phyloP scores from a whole-genome alignment of 2,888 invertebrate genomes.

The Pyrgus malvae region DNA sequence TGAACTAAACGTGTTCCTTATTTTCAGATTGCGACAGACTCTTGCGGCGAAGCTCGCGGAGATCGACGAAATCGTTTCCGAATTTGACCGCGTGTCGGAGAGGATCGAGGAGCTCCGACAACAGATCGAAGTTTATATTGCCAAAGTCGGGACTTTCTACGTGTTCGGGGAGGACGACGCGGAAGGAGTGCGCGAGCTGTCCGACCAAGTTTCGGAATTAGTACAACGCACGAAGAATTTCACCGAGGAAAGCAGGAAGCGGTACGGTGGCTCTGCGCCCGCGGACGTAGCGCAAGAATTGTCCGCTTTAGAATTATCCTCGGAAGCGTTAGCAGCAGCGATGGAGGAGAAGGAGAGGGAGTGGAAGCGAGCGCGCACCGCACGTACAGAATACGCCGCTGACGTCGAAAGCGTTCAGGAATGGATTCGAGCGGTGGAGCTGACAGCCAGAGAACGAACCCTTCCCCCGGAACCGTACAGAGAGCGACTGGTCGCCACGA shows the following conservation, averaged over 20 bases:
- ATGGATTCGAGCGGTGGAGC: conserved; percentile 92
- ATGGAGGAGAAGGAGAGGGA: conserved; percentile 95
- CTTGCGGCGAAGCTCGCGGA: conserved; percentile 89
- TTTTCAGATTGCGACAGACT: conserved; percentile 89
- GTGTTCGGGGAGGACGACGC: conserved; percentile 89
- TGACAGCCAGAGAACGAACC: conserved; percentile 90
- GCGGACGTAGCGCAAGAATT: conserved; percentile 91
- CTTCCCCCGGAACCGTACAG: conserved; percentile 89
- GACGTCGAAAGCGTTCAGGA: conserved; percentile 91
- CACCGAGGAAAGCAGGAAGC: conserved; percentile 81
- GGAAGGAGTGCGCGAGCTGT: conserved; percentile 81
- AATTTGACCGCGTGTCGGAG: conserved; percentile 88
- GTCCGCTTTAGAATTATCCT: conserved; percentile 90
- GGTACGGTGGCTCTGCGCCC: conserved; percentile 85
- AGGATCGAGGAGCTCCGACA: conserved; percentile 86
- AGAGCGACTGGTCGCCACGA: conserved; percentile 88
- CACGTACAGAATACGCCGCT: conserved; percentile 89
- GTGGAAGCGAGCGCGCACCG: conserved; percentile 91
- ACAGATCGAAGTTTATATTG: conserved; percentile 84
- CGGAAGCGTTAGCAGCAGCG: conserved; percentile 88
- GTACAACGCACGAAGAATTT: conserved; percentile 82
- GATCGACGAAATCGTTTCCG: conserved; percentile 87
- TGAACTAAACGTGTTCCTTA: conserved; percentile 46
- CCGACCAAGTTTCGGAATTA: conserved; percentile 79
- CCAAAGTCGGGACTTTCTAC: conserved; percentile 87